Conservation (phyloP, 2,888 invertebrate species). For the Biston stratarius region DNA sequence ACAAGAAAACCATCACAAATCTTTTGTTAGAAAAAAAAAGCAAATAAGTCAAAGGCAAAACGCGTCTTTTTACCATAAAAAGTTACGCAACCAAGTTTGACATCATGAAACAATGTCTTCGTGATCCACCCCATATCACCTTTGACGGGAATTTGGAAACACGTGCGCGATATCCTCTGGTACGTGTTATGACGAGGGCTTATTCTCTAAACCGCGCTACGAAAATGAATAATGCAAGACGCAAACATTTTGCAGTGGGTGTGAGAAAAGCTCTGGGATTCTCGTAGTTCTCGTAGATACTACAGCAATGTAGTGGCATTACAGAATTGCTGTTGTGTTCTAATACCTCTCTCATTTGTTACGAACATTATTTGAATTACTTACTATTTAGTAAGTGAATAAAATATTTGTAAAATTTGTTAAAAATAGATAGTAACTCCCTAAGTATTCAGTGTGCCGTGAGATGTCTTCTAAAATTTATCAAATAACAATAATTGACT, state of each 20-base stretch:
- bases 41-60: background rate
- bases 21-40: background rate
- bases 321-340: background rate
- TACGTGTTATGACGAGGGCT: conserved; percentile 70
- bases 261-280: background rate
- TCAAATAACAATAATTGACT: no score
- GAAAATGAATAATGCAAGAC: conserved; percentile 17
- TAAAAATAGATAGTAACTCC: no score
- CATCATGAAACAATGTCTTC: conserved; percentile 68
- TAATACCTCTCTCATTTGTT: background rate
- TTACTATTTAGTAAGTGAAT: background rate
- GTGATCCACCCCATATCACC: conserved; percentile 71
- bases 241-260: conserved; percentile 19
- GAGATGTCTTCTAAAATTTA: no score
- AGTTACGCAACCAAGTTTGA: conserved; percentile 50
- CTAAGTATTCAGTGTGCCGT: no score
- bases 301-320: background rate
- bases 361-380: background rate
- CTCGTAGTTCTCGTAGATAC: background rate
- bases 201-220: conserved; percentile 53
- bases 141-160: conserved; percentile 72
- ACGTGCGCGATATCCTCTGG: conserved; percentile 66
- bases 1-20: background rate
- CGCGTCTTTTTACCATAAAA: conserved; percentile 24
- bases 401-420: no score